Evolutionary conservation across 2,797 vertebrate genomes (phyloP), one percentile per base, ranked within the genome.

Genomic region (Malacoraja senta): DNA sequence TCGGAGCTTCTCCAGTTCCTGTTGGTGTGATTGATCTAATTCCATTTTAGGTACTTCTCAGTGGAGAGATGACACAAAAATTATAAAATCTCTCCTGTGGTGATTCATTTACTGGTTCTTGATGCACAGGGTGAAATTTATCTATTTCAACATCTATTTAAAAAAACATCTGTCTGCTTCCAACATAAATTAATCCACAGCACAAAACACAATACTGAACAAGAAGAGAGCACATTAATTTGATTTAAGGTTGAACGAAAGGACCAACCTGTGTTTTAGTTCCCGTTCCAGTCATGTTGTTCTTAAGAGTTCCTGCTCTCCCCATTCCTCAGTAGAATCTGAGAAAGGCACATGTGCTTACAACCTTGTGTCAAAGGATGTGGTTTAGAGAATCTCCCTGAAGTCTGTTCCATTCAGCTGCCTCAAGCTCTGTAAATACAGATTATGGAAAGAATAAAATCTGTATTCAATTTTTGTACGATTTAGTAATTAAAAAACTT

Each of bases 361-460:
- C 61, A 32, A 17, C 84, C 19, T 68, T 68, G 61, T 86, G 63
- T 88, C 35, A 35, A 32, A 68, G 63, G 84, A 88, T 68, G 63
- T 88, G 84, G 63, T 68, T 65, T 63, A 86, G n/a, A 63, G 15
- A 26, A 84, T 84, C 94, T 93, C 93, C 94, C 74, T 72, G 68
- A 58, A 1, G 90, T 76, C 93, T 4, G 0, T 93, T 90, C 93
- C 88, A 38, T 32, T 0, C 65, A 79, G 94, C 94, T 94, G 94
- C 95, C 94, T 0, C 63, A 93, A 71, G 44, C 83, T 88, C 78
- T 93, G 35, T 91, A 93, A 78, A 84, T 72, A 38, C 0, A 79
- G 94, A 93, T 93, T 93, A 94, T 63, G 10, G 76, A 35, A 6
- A 44, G 93, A 91, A 74, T 93, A 83, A 92, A 80, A 53, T 81